Percentiles rank a stretch among this genome's conserved stretches.
Evolutionary conservation across 2,888 invertebrate species (phyloP).

Genomic region (Heliconius hortense): DNA sequence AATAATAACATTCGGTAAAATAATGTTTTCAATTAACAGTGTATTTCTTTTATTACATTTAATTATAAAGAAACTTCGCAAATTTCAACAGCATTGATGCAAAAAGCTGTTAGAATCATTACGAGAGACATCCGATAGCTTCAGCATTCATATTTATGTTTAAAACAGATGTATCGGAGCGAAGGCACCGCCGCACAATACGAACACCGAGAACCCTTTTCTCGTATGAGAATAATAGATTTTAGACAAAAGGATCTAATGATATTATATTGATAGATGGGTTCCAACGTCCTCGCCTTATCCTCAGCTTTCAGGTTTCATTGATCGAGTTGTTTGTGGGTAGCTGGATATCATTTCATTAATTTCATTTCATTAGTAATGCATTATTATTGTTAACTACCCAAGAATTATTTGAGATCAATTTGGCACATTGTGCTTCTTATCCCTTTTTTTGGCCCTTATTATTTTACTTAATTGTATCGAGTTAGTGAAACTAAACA

Average conservation of each 20-base stretch:
- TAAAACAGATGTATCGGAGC: slow-evolving; percentile 18
- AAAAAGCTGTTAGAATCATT: slow-evolving; percentile 11
- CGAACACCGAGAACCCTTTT: slow-evolving; percentile 17
- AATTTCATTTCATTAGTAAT: background rate
- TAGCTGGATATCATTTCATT: background rate
- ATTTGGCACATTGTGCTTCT: too few species aligned
- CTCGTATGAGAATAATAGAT: slow-evolving; percentile 29
- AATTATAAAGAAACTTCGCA: background rate
- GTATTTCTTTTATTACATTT: background rate
- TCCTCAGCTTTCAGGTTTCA: slow-evolving; percentile 7
- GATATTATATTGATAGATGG: slow-evolving; percentile 25
- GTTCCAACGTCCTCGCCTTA: background rate
- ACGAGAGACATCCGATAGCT: background rate
- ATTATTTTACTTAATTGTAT: background rate
- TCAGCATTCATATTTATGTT: slow-evolving; percentile 22
- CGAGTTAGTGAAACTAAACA: background rate
- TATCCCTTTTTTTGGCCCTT: background rate
- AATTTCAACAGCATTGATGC: background rate
- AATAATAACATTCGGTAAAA: background rate
- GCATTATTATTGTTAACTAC: background rate
- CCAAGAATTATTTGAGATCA: background rate
- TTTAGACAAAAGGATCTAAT: slow-evolving; percentile 33
- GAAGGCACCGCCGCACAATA: slow-evolving; percentile 26
- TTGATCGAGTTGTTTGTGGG: slow-evolving; percentile 2
- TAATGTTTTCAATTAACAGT: background rate